Evolutionary conservation across 2,888 invertebrate genomes (phyloP).

Genomic region (Macrosoma leucophasiata): DNA sequence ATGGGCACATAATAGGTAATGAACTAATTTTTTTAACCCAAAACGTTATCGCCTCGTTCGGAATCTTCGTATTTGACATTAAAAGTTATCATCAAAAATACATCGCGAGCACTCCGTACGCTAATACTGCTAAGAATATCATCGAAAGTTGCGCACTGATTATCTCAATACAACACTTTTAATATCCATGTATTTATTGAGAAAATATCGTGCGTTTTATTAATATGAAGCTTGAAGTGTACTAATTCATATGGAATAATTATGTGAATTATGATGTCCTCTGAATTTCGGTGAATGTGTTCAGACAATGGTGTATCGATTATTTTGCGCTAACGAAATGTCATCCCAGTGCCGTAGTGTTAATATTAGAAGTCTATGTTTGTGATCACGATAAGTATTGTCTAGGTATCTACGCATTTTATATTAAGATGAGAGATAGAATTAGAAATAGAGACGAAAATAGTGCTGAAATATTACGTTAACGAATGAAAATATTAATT

Average conservation of each 20-base stretch:
- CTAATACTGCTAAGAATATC: slow-evolving; percentile 69
- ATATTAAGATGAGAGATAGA: slow-evolving; percentile 67
- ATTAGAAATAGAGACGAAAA: slow-evolving; percentile 66
- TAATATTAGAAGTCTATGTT: slow-evolving; percentile 75
- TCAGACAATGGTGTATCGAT: slow-evolving; percentile 76
- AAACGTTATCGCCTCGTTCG: slow-evolving; percentile 16
- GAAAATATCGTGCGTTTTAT: slow-evolving; percentile 21
- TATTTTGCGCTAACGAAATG: slow-evolving; percentile 75
- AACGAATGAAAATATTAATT: no score
- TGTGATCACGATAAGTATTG: slow-evolving; percentile 68
- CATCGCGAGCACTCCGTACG: slow-evolving; percentile 46
- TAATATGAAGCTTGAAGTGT: slow-evolving; percentile 17
- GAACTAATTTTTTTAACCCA: slow-evolving; percentile 39
- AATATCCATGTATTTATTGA: slow-evolving; percentile 46
- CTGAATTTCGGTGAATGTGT: slow-evolving; percentile 64
- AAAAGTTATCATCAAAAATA: slow-evolving; percentile 48
- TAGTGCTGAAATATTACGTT: slow-evolving; percentile 60
- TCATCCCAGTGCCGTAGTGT: slow-evolving; percentile 72
- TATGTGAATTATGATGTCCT: slow-evolving; percentile 37
- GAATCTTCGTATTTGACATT: slow-evolving; percentile 20
- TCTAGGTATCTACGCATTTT: slow-evolving; percentile 73
- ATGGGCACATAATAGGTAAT: slow-evolving; percentile 76
- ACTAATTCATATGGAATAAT: slow-evolving; percentile 29
- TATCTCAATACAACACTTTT: slow-evolving; percentile 52
- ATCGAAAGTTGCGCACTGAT: slow-evolving; percentile 63